Evolutionary conservation across 2,888 invertebrate species (phyloP), one percentile per base, ranked within the genome.

Genomic region (Aphidius colemani): DNA sequence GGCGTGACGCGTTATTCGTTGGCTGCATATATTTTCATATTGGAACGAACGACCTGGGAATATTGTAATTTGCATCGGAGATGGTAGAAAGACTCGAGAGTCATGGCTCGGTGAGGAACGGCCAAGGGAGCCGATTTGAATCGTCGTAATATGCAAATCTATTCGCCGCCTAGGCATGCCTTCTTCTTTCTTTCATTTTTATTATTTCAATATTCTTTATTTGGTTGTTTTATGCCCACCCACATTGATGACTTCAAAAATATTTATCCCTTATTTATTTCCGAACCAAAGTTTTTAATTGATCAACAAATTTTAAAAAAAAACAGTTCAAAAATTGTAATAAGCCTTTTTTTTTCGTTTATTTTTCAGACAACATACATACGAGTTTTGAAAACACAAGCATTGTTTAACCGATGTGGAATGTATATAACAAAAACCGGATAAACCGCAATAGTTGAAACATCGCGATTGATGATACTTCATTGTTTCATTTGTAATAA

Each of bases 41-140:
- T 74, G 76, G 74, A 76, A 74, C 73, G 74, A 78, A 74, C 71
- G 72, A 72, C 73, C 70, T 74, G 75, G 78, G 78, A 81, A 81
- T 81, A 81, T 81, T 81, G 80, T 77, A 81, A 81, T 81, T 80
- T 81, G 78, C 80, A 80, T 80, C 66, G 73, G 69, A 77, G 75
- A 78, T 77, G 78, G 74, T 70, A 72, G 72, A 77, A 76, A 77
- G 78, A 78, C 65, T 76, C 73, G 73, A 75, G 64, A 78, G 76
- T 76, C 75, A 71, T 68, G 69, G 71, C 66, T 69, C 66, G 67
- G 68, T 66, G 67, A 57, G 67, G 58, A 68, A 68, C 62, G 65
- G 55, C 67, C 67, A 66, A 55, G 64, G 63, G 69, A 74, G 69
- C 71, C 67, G 74, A 76, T 73, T 72, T 74, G 70, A 78, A 78